These are phyloP conservation scores for Teinopalpus imperialis DNA, from an alignment of 2,888 invertebrate species.

Conservation along the genomic window DNA sequence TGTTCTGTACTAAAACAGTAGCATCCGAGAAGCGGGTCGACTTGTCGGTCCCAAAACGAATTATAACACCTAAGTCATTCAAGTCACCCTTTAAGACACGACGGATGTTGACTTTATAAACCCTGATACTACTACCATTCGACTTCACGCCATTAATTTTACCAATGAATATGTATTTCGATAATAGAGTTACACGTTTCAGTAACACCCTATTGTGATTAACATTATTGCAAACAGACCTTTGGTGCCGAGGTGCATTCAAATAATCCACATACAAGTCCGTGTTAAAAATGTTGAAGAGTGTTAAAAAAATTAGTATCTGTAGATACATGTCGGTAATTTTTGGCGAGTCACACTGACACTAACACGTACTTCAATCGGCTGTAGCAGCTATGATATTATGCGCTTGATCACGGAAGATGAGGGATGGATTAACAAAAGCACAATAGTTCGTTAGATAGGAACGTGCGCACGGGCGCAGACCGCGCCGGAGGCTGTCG, in stretches of 20 bases:
- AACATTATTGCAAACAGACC: slow-evolving; percentile 44
- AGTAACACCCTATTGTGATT: slow-evolving; percentile 54
- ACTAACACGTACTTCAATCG: not conserved
- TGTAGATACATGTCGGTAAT: slow-evolving; percentile 44
- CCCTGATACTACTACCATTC: slow-evolving; percentile 43
- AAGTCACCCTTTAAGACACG: slow-evolving; percentile 70
- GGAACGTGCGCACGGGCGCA: slow-evolving; percentile 70
- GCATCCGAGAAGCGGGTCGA: slow-evolving; percentile 62
- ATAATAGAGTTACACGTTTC: slow-evolving; percentile 56
- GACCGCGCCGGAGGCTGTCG: slow-evolving; percentile 65
- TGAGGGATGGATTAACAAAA: slow-evolving; percentile 24
- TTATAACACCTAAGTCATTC: slow-evolving; percentile 56
- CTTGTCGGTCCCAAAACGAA: slow-evolving; percentile 51
- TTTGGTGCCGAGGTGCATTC: not conserved
- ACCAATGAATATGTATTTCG: slow-evolving; percentile 69
- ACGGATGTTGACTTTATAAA: slow-evolving; percentile 67
- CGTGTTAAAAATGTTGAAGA: slow-evolving; percentile 40
- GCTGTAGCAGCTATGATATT: too few relatives aligned
- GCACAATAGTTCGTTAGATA: slow-evolving; percentile 33
- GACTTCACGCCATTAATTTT: slow-evolving; percentile 58
- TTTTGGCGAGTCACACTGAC: slow-evolving; percentile 31
- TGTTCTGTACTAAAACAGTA: slow-evolving; percentile 58
- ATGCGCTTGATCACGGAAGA: slow-evolving; percentile 25
- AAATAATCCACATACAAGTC: slow-evolving; percentile 37
- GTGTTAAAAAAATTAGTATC: slow-evolving; percentile 45